Percentiles rank a stretch among this genome's conserved stretches.
Evolutionary conservation across 2,113 vertebrate genomes (phyloP).

Genomic region (Pyxicephalus adspersus): DNA sequence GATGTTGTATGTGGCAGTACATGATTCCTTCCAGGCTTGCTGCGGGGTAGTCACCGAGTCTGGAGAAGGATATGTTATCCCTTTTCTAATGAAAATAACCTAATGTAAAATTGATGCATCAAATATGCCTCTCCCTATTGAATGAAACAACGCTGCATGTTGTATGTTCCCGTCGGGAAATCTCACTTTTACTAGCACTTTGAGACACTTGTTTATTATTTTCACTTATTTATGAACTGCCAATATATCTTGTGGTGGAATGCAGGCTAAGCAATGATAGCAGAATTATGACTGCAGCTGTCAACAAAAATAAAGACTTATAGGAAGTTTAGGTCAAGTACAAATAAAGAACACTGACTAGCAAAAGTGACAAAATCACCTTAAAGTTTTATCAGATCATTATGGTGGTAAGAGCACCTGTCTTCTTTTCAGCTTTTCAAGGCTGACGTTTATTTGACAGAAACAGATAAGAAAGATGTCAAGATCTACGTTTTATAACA

Average conservation of each 20-base stretch:
- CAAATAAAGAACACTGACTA: neutral
- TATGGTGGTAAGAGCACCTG: neutral
- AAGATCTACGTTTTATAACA: neutral
- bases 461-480: neutral
- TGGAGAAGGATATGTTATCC: neutral
- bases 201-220: constrained; percentile 31
- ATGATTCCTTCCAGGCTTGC: neutral
- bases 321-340: constrained; percentile 6
- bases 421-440: neutral
- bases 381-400: neutral
- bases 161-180: constrained; percentile 28
- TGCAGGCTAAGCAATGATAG: neutral
- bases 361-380: neutral
- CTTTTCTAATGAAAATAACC: constrained; percentile 23
- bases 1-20: too few relatives aligned
- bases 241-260: constrained; percentile 15
- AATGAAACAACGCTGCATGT: constrained; percentile 13
- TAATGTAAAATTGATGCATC: constrained; percentile 37
- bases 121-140: neutral
- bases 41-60: neutral
- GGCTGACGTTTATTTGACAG: neutral
- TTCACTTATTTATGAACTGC: constrained; percentile 40
- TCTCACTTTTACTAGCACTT: constrained; percentile 21
- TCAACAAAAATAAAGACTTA: constrained; percentile 26
- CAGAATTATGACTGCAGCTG: constrained; percentile 11